Evolutionary conservation across 2,113 vertebrate genomes (phyloP), one percentile per base, ranked within the genome.

Genomic region (Nothocercus julius): DNA sequence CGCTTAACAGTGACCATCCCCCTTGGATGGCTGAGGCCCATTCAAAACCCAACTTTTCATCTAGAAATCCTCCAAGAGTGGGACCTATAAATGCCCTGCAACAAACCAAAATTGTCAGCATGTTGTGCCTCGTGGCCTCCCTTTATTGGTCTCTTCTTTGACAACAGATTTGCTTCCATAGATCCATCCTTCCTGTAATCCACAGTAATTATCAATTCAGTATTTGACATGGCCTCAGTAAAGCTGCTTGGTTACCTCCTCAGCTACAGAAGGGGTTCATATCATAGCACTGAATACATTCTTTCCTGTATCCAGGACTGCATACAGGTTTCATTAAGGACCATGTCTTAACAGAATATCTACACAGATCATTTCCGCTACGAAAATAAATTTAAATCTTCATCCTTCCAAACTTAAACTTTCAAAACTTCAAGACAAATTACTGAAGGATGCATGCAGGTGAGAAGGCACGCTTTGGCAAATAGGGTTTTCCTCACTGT

Each of bases 11-110:
- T 6, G 97, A 88, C 96, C 98, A 96, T 15, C 94, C 97, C 89
- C 98, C 99, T 94, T 99, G 98, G 25, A 98, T 51, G 36, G 95
- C 91, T 38, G 99, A 98, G 3, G 99, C 98, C 98, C 98, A 99
- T 83, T 99, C 97, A 90, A 99, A 99, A 91, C 96, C 96, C 58
- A 99, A 96, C 40, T 97, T 97, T 58, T 99, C 98, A 81, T 98
- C 98, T 47, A 99, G 93, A 87, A 99, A 97, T 70, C 99, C 99
- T 51, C 99, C 99, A 20, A 99, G 72, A 2, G 95, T 96, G 3
- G 99, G 99, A 40, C 99, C 99, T 81, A 98, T 95, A 94, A 99
- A 99, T 96, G 98, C 98, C 88, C 99, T 99, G 81, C 40, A 93
- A 88, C 56, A 91, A 74, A 91, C 36, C 21, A 49, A 81, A 75